Evolutionary conservation across 1,140 invertebrate species (phyloP).

Genomic region (Lordiphosa mommai): DNA sequence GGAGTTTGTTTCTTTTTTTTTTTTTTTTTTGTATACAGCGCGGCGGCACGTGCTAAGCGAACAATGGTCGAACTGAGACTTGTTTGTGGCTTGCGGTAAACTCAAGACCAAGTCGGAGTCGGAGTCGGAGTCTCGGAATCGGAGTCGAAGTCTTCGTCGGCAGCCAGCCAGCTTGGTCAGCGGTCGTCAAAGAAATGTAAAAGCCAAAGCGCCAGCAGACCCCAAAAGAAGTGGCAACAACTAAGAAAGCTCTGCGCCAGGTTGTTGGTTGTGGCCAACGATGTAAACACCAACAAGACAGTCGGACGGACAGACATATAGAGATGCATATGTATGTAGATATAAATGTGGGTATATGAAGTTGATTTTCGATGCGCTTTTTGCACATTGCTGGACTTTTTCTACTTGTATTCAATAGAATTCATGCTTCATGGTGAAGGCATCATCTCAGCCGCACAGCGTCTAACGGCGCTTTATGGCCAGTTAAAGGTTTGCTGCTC

Average conservation of each 20-base stretch:
- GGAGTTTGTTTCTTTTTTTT: not conserved
- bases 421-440: constrained; percentile 57
- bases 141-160: not conserved
- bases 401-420: constrained; percentile 52
- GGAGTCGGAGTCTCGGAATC: constrained; percentile 12
- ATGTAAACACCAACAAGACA: not conserved
- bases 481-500: constrained; percentile 41
- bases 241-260: constrained; percentile 25
- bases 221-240: constrained; percentile 34
- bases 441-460: constrained; percentile 33
- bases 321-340: constrained; percentile 5
- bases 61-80: constrained; percentile 59
- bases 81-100: constrained; percentile 45
- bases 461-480: constrained; percentile 39
- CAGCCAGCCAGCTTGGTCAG: constrained; percentile 41
- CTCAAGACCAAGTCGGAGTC: constrained; percentile 11
- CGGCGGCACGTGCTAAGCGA: constrained; percentile 61
- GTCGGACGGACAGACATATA: not conserved
- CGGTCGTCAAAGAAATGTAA: constrained; percentile 68
- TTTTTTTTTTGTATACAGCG: no score
- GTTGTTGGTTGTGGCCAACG: not conserved
- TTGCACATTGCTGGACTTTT: constrained; percentile 58
- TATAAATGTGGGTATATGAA: constrained; percentile 3
- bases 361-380: constrained; percentile 57
- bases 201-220: constrained; percentile 38